Conservation (phyloP, 1,140 invertebrate genomes). For the Drosophila varians region DNA sequence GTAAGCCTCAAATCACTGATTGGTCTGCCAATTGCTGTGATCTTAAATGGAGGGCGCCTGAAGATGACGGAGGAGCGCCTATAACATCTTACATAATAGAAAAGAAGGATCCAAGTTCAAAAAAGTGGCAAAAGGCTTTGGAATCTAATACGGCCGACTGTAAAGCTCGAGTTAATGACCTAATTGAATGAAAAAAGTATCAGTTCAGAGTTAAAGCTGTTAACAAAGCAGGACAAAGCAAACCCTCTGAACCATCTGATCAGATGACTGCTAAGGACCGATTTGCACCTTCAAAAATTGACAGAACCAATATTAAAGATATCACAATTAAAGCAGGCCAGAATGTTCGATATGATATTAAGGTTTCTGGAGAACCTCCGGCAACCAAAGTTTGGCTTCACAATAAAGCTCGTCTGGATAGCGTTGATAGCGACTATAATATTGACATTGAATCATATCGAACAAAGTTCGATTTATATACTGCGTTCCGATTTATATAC, state of each 20-base stretch:
- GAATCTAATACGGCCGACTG: conserved; percentile 85
- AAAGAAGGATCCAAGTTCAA: conserved; percentile 95
- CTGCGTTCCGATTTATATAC: no score
- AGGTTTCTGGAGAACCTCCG: conserved; percentile 95
- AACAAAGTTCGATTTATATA: no score
- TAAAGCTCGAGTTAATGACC: conserved; percentile 89
- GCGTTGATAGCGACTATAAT: conserved; percentile 86
- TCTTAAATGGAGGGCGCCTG: conserved; percentile 95
- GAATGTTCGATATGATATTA: conserved; percentile 92
- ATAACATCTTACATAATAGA: conserved; percentile 98
- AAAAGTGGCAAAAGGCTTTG: conserved; percentile 95
- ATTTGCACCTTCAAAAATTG: conserved; percentile 95
- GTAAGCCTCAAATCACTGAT: conserved; percentile 95
- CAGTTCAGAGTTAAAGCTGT: conserved; percentile 98
- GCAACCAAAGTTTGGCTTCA: conserved; percentile 93
- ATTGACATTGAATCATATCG: conserved; percentile 94
- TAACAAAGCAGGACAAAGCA: conserved; percentile 96
- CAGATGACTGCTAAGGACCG: conserved; percentile 93
- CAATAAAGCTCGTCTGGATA: conserved; percentile 89
- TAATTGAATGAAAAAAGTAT: conserved; percentile 97
- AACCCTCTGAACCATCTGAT: conserved; percentile 94
- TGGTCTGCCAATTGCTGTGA: conserved; percentile 95
- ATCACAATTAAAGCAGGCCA: conserved; percentile 94
- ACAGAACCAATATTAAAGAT: conserved; percentile 94
- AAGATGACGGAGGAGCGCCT: conserved; percentile 95